These are phyloP conservation scores for Selene dorsalis DNA, from an alignment of 2,797 vertebrate species.

Conservation along the genomic window DNA sequence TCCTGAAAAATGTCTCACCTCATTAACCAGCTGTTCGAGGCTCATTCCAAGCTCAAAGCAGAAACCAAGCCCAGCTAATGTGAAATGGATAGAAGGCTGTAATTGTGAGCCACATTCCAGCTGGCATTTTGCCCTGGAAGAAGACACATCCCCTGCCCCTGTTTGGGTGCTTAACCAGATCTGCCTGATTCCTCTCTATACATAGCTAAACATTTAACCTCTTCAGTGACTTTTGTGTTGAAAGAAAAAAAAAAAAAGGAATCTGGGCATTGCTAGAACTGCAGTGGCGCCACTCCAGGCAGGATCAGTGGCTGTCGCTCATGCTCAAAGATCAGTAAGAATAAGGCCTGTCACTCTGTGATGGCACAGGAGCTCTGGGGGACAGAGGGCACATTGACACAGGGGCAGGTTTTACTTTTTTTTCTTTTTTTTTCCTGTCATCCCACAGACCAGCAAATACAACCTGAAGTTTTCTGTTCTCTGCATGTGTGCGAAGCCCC, in stretches of 20 bases:
- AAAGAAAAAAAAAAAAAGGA: constrained; percentile 31
- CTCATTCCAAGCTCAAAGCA: constrained; percentile 50
- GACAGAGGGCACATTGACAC: constrained; percentile 52
- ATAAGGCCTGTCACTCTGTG: constrained; percentile 65
- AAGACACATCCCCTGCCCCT: constrained; percentile 37
- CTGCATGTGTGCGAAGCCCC: constrained; percentile 15
- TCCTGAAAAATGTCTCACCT: constrained; percentile 64
- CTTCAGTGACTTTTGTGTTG: constrained; percentile 66
- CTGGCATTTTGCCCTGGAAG: constrained; percentile 70
- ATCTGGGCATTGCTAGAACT: constrained; percentile 59
- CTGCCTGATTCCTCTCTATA: constrained; percentile 65
- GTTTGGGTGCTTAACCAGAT: constrained; percentile 65
- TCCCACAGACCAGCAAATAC: constrained; percentile 23
- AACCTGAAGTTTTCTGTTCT: constrained; percentile 31
- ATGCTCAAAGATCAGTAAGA: constrained; percentile 68
- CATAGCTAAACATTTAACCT: constrained; percentile 75
- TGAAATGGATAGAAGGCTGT: constrained; percentile 68
- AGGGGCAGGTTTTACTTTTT: constrained; percentile 32
- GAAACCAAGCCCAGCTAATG: constrained; percentile 62
- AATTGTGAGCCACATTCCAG: constrained; percentile 69
- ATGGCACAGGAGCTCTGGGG: constrained; percentile 62
- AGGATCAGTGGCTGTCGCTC: constrained; percentile 70
- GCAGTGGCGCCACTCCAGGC: constrained; percentile 69
- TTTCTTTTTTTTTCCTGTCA: constrained; percentile 1
- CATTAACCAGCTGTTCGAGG: constrained; percentile 66